phyloP scores from a whole-genome alignment of 2,113 vertebrate species.

The Gallinago undulata region DNA sequence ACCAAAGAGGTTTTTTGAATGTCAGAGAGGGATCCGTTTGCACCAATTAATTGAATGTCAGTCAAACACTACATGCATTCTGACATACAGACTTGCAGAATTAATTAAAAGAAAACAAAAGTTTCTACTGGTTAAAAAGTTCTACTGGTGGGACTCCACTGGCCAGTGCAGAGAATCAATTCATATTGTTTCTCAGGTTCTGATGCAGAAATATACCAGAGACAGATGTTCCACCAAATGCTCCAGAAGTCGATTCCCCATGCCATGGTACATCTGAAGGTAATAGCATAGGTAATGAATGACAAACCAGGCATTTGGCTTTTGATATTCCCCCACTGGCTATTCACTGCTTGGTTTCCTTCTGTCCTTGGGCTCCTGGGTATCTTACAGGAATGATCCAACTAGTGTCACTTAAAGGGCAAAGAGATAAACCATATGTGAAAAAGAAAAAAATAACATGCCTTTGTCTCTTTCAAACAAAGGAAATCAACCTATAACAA shows the following conservation, averaged over 20 bases:
- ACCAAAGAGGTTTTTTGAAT: neutral
- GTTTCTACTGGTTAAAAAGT: neutral
- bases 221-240: constrained; percentile 9
- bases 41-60: neutral
- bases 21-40: neutral
- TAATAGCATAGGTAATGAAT: neutral
- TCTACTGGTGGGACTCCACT: neutral
- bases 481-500: neutral
- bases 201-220: neutral
- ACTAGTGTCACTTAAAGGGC: constrained; percentile 30
- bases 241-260: neutral
- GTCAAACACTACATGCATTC: neutral
- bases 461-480: neutral
- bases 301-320: neutral
- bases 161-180: neutral
- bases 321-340: constrained; percentile 26
- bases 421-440: constrained; percentile 47
- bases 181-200: neutral
- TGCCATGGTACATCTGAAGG: neutral
- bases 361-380: constrained; percentile 17
- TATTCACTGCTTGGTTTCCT: neutral
- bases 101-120: neutral
- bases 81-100: neutral
- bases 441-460: neutral
- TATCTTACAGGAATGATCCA: neutral